phyloP scores from a whole-genome alignment of 2,797 vertebrate species.

The Craterocephalus amniculus region DNA sequence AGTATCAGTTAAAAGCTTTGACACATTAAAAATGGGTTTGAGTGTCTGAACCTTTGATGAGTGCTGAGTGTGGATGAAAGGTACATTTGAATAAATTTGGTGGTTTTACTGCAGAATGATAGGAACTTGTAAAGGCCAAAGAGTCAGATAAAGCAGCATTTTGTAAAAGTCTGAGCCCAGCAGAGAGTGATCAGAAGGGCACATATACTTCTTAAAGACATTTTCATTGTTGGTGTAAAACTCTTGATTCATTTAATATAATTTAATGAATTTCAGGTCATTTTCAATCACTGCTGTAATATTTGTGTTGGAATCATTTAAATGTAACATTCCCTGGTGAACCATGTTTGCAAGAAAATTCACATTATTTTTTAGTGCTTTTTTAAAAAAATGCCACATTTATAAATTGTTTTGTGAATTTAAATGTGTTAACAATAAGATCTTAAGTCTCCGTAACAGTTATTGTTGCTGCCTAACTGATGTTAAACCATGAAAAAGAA shows the following conservation, averaged over 20 bases:
- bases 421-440: conserved; percentile 49
- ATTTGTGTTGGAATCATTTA: conserved; percentile 53
- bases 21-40: neutral
- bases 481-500: neutral
- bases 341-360: conserved; percentile 38
- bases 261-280: conserved; percentile 20
- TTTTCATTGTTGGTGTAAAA: conserved; percentile 41
- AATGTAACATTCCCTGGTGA: conserved; percentile 48
- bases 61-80: conserved; percentile 2
- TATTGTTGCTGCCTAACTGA: neutral
- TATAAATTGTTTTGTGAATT: conserved; percentile 52
- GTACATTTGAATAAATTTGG: conserved; percentile 15
- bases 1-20: neutral
- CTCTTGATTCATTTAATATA: conserved; percentile 7
- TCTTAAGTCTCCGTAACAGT: conserved; percentile 1
- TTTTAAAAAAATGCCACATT: conserved; percentile 38
- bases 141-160: conserved; percentile 30
- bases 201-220: conserved; percentile 22
- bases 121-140: conserved; percentile 48
- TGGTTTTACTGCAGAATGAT: conserved; percentile 20
- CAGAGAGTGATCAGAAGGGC: conserved; percentile 4
- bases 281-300: conserved; percentile 39
- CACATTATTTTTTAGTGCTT: conserved; percentile 50
- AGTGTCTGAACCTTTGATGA: neutral
- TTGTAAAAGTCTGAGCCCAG: conserved; percentile 19